A percentile compares a stretch with the other conserved stretches of the same genome.
phyloP scores from a whole-genome alignment of 2,113 vertebrate genomes.

The Leuciscus idus region DNA sequence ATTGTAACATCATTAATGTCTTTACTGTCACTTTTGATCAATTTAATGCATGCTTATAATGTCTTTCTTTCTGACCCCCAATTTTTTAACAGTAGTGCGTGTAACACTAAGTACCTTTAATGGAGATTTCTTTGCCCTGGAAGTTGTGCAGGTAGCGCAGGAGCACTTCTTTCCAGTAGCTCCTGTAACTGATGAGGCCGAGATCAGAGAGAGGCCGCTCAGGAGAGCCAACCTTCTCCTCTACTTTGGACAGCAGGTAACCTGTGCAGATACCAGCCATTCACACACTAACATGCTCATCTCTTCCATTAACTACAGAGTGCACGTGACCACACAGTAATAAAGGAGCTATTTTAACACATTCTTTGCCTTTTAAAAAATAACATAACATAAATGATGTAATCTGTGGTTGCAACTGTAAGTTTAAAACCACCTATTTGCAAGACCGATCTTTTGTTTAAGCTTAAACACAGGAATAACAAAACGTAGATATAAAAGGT shows the following conservation, averaged over 20 bases:
- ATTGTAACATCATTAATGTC: background rate
- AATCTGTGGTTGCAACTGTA: background rate
- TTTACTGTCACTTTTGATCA: background rate
- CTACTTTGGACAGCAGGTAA: constrained; percentile 89
- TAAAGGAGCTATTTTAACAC: background rate
- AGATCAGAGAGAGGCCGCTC: constrained; percentile 89
- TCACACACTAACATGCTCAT: background rate
- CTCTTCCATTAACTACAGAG: background rate
- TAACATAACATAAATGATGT: background rate
- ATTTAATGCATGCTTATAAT: background rate
- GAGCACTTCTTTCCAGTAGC: constrained; percentile 96
- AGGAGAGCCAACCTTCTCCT: constrained; percentile 88
- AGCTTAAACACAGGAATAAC: constrained; percentile 11
- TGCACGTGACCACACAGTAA: background rate
- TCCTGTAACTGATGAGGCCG: constrained; percentile 88
- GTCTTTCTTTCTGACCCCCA: no score
- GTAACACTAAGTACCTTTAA: constrained; percentile 83
- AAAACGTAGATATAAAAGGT: background rate
- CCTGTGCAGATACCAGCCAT: constrained; percentile 65
- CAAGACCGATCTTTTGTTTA: background rate
- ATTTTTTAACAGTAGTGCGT: background rate
- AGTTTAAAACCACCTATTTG: background rate
- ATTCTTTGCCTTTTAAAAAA: background rate
- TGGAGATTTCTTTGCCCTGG: constrained; percentile 97
- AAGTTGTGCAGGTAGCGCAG: constrained; percentile 93